These are phyloP conservation scores for Aythya baeri DNA, from an alignment of 2,113 vertebrate species.

Conservation along the genomic window DNA sequence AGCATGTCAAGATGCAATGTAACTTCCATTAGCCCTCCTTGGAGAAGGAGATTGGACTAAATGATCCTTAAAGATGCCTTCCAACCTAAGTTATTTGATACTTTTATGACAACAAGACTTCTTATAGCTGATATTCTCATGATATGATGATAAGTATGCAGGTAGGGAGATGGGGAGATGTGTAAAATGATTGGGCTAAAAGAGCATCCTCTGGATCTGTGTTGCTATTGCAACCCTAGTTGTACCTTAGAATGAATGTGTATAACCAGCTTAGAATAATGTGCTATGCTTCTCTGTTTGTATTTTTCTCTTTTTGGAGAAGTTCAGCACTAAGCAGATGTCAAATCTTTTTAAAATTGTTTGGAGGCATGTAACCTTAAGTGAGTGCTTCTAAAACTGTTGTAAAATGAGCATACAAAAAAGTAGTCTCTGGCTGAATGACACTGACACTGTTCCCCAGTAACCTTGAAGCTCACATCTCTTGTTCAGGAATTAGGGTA, in stretches of 20 bases:
- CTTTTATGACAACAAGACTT: neutral
- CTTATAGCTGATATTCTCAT: neutral
- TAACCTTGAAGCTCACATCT: neutral
- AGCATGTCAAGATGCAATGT: neutral
- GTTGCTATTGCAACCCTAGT: neutral
- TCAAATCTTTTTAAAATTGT: neutral
- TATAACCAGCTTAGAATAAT: neutral
- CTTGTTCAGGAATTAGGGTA: neutral
- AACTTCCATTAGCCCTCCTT: neutral
- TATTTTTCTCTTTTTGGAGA: neutral
- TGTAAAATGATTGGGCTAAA: neutral
- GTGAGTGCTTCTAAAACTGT: neutral
- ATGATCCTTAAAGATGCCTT: neutral
- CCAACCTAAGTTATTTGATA: neutral
- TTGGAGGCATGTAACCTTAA: neutral
- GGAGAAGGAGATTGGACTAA: neutral
- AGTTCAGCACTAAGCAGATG: neutral
- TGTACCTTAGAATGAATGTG: neutral
- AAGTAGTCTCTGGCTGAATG: neutral
- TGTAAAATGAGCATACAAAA: neutral
- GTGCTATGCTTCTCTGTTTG: neutral
- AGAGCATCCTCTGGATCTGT: neutral
- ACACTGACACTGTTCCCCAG: neutral
- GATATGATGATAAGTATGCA: neutral
- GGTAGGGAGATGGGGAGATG: neutral